Base-by-base conservation (phyloP, 2,797 vertebrate species). In the Mus spretus region DNA sequence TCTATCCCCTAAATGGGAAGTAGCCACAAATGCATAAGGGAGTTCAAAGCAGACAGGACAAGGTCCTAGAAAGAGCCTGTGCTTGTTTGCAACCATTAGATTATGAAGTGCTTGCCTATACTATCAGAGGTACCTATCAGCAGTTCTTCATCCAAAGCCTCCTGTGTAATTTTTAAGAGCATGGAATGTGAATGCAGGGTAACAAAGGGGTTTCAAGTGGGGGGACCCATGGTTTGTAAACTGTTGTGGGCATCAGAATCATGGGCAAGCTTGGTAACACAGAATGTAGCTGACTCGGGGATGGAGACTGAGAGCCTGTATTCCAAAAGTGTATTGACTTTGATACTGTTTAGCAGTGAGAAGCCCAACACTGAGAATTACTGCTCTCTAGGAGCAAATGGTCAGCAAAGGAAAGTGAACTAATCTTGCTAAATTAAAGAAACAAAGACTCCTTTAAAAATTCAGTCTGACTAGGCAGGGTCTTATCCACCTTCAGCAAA, bases 361-460 rank as follows among this genome's bases (percentile, higher is more conserved):
- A 11, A 8, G 26, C 15, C 17, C 78, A 31, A 22, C 15, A 4
- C 1, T 34, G 14, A 63, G 31, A 61, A 61, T 40, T n/a, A 12
- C 70, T 80, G 1, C 44, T 55, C 34, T 6, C 15, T n/a, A n/a
- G 4, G 37, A 67, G 44, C 59, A 89, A 63, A 34, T 57, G 6
- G 6, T 57, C 6, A 9, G 26, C 26, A 67, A 82, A 79, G 9
- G 31, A 65, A 34, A 91, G 63, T 57, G 84, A 14, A 40, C 4
- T 40, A 55, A 57, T 78, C 47, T 37, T 53, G 77, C 4, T 83
- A 61, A 89, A 85, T 40, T 63, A 83, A 63, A 82, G 70, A 11
- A 75, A 91, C 57, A 79, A 95, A 83, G 3, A n/a, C 19, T 90
- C 50, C 89, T 95, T 90, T 28, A 83, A 92, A 87, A 91, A 70